Conservation (phyloP, 2,113 vertebrate species). For the Oryzias curvinotus region DNA sequence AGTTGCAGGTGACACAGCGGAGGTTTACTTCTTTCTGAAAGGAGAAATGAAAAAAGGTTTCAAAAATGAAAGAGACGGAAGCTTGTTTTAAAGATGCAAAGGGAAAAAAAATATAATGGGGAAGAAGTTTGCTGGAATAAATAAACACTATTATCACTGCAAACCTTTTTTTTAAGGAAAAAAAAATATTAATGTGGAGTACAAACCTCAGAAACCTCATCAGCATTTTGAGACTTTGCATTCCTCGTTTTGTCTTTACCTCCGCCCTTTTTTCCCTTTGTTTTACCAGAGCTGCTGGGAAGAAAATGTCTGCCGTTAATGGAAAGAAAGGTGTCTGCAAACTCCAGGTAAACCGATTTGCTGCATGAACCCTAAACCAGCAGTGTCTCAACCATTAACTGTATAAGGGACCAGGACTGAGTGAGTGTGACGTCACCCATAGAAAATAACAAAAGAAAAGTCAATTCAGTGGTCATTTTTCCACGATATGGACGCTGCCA, state of each 20-base stretch:
- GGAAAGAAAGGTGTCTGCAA: neutral
- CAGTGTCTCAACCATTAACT: no score
- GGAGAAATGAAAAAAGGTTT: neutral
- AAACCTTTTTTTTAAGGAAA: neutral
- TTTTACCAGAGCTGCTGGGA: slow-evolving; percentile 75
- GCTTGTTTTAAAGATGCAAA: neutral
- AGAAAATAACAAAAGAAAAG: no score
- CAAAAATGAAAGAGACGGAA: neutral
- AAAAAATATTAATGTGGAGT: neutral
- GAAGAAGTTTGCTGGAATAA: no score
- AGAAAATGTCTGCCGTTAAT: neutral
- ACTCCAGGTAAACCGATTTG: neutral
- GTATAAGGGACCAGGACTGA: no score
- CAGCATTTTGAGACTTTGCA: slow-evolving; percentile 60
- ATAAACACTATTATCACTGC: neutral
- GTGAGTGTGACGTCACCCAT: no score
- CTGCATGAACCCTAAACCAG: no score
- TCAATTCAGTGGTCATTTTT: no score
- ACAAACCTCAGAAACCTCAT: slow-evolving; percentile 74
- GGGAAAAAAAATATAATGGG: no score
- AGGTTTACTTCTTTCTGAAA: slow-evolving; percentile 78
- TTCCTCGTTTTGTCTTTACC: slow-evolving; percentile 84
- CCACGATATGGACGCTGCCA: no score
- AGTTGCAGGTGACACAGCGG: slow-evolving; percentile 83
- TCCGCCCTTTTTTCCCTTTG: slow-evolving; percentile 84